A percentile compares a stretch with the other conserved stretches of the same genome.
These are phyloP conservation scores for Okamejei kenojei DNA, from an alignment of 2,797 vertebrate species.

Conservation along the genomic window DNA sequence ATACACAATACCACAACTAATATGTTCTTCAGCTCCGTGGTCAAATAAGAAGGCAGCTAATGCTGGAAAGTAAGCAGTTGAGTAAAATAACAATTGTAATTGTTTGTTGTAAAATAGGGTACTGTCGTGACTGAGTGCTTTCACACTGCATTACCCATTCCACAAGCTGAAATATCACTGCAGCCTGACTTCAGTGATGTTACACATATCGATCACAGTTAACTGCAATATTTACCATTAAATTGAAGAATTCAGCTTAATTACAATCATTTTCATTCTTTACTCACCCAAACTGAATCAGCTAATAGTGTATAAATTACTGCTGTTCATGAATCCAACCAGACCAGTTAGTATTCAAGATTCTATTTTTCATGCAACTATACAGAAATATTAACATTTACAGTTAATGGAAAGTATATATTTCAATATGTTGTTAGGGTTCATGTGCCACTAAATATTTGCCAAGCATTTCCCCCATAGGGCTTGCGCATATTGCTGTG, in stretches of 20 bases:
- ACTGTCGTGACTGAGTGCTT: neutral
- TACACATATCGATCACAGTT: neutral
- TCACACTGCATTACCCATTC: neutral
- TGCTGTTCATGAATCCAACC: neutral
- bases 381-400: neutral
- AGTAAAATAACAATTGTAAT: neutral
- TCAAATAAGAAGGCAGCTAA: neutral
- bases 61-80: neutral
- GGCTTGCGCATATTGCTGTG: neutral
- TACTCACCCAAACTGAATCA: neutral
- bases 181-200: neutral
- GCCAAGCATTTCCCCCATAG: neutral
- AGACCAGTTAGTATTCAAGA: neutral
- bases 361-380: neutral
- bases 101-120: neutral
- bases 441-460: neutral
- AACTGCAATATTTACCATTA: neutral
- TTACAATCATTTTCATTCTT: neutral
- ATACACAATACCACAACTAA: neutral
- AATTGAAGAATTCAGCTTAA: neutral
- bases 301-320: neutral
- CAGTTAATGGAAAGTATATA: no score
- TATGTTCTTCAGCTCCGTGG: no score
- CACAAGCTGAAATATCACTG: conserved; percentile 7
- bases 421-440: neutral